Evolutionary conservation across 2,113 vertebrate species (phyloP).

Genomic region (Carassius auratus): DNA sequence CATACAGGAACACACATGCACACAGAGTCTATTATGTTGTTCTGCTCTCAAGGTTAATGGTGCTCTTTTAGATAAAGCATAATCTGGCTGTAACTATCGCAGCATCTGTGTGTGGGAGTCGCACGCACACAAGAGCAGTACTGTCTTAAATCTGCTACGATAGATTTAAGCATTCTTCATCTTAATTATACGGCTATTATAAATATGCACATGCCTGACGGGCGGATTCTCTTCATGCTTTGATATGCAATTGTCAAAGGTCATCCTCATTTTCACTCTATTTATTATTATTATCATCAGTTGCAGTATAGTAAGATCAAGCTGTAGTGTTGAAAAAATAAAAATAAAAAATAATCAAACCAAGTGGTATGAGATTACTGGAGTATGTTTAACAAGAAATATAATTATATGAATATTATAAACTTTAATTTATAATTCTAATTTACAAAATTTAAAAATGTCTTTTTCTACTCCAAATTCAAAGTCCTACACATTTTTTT

Average conservation of each 20-base stretch:
- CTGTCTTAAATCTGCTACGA: constrained; percentile 24
- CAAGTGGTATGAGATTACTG: too few species aligned
- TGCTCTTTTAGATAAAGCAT: constrained; percentile 42
- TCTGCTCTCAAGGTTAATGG: constrained; percentile 43
- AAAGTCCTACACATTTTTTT: too few species aligned
- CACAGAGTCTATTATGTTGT: constrained; percentile 45
- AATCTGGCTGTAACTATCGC: constrained; percentile 19
- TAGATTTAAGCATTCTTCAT: constrained; percentile 10
- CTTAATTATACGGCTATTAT: constrained; percentile 21
- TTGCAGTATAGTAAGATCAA: background rate
- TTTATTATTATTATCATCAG: background rate
- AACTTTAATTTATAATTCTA: too few species aligned
- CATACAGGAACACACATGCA: constrained; percentile 30
- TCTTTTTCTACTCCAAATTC: too few species aligned
- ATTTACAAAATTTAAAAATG: too few species aligned
- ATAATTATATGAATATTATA: too few species aligned
- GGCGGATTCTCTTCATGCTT: constrained; percentile 24
- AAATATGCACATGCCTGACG: constrained; percentile 21
- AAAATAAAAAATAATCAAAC: background rate
- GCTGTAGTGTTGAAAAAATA: background rate
- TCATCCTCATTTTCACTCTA: background rate
- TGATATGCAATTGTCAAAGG: constrained; percentile 21
- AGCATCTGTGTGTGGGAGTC: constrained; percentile 30
- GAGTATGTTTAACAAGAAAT: too few species aligned
- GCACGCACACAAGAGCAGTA: constrained; percentile 2